Evolutionary conservation across 2,888 invertebrate genomes (phyloP), one percentile per base, ranked within the genome.

Genomic region (Smittia sp.): DNA sequence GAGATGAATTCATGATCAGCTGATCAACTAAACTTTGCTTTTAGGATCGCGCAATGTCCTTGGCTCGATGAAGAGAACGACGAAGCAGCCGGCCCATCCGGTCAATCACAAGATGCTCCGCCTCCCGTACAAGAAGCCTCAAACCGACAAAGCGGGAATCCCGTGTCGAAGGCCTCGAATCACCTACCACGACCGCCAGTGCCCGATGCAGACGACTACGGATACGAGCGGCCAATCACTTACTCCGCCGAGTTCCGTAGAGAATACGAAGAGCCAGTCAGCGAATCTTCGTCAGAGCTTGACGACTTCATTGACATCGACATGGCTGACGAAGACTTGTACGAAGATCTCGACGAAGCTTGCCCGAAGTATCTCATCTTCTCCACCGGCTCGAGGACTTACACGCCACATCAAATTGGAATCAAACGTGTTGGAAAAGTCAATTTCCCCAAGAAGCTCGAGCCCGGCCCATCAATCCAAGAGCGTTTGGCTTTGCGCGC

Each of bases 381-480:
- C 80, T 92, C 92, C 1, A 92, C 90, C 24, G 93, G 93, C 0
- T 89, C 89, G 3, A 88, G 90, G 80, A 93, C 93, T 0, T 93
- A 91, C 78, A 92, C 91, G 0, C 93, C 93, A 0, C 94, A 94
- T 84, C 91, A 92, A 82, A 89, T 94, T 76, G 91, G 90, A 41
- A 89, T 92, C 76, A 92, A 91, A 78, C 85, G 89, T 77, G 90
- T 93, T 75, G 86, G 87, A 76, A 86, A 89, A 38, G 85, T 90
- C 1, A 85, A 84, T 74, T 91, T 91, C 78, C 90, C 90, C 0
- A 86, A 87, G 77, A 83, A 86, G 75, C 79, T 91, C 63, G 88
- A 89, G 78, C 89, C 88, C 0, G 90, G 90, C 0, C 89, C 88
- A 1, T 86, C 89, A 1, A 80, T 91, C 0, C 86, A 85, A 76